Percentiles rank a stretch among this genome's conserved stretches.
phyloP scores from a whole-genome alignment of 2,113 vertebrate genomes.

The Leptocoma aspasia region DNA sequence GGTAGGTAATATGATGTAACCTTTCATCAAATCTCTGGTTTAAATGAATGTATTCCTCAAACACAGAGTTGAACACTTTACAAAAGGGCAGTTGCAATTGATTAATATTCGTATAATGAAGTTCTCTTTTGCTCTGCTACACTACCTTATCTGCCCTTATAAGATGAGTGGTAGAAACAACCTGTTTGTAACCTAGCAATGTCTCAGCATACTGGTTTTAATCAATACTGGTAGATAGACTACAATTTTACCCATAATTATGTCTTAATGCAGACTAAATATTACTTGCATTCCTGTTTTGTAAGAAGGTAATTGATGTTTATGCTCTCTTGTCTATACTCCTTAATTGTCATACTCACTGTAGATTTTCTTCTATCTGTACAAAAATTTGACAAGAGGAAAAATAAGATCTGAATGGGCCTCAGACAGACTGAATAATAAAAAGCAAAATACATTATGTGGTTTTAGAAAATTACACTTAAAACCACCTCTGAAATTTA shows the following conservation, averaged over 20 bases:
- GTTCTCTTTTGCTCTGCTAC: neutral
- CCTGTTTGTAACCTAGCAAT: neutral
- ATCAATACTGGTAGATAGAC: neutral
- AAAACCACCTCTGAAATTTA: neutral
- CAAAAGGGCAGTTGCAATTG: neutral
- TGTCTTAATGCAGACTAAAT: neutral
- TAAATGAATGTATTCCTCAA: neutral
- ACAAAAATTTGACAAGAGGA: neutral
- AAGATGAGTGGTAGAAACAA: neutral
- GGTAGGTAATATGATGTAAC: neutral
- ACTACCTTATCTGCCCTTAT: neutral
- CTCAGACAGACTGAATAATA: neutral
- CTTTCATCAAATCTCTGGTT: neutral
- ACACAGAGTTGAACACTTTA: neutral
- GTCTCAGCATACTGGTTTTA: neutral
- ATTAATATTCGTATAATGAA: neutral
- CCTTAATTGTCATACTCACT: neutral
- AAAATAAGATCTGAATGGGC: neutral
- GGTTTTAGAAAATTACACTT: conserved; percentile 45
- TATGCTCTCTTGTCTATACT: neutral
- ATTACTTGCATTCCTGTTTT: neutral
- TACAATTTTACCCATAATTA: neutral
- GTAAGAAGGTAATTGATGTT: neutral
- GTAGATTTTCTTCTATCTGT: neutral
- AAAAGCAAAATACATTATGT: neutral